phyloP scores from a whole-genome alignment of 2,888 invertebrate genomes.

The Platycnemis pennipes region DNA sequence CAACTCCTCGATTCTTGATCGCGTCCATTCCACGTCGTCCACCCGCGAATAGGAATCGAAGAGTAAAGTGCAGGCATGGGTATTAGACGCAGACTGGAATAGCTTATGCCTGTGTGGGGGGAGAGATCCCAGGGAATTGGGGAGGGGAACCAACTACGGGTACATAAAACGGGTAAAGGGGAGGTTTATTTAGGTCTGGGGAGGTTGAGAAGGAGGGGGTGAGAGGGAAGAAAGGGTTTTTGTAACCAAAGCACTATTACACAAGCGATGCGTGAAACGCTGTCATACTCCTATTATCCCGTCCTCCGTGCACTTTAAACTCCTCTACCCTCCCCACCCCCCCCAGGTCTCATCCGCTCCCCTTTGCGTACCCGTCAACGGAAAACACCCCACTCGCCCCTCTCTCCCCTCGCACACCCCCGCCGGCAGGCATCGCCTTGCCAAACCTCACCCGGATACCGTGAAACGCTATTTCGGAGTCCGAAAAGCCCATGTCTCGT shows the following conservation, averaged over 20 bases:
- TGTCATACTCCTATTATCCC: conserved; percentile 56
- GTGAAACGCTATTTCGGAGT: conserved; percentile 59
- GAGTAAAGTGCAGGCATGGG: background rate
- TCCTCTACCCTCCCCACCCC: background rate
- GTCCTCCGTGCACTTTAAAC: conserved; percentile 25
- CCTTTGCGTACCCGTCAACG: background rate
- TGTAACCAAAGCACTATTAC: conserved; percentile 58
- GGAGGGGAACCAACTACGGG: background rate
- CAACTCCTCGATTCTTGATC: background rate
- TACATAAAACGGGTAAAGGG: background rate
- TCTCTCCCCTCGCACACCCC: background rate
- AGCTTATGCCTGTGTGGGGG: too few species aligned
- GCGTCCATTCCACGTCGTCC: background rate
- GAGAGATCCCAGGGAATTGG: background rate
- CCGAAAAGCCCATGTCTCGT: conserved; percentile 19
- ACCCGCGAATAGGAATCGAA: background rate
- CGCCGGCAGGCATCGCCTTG: conserved; percentile 40
- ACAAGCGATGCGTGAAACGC: conserved; percentile 62
- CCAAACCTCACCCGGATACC: conserved; percentile 65
- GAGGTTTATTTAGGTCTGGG: background rate
- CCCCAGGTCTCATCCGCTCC: background rate
- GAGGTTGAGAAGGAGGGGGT: background rate
- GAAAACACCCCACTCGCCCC: background rate
- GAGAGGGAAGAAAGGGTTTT: conserved; percentile 48
- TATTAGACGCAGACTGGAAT: background rate